phyloP scores from a whole-genome alignment of 2,113 vertebrate genomes.

The Passer domesticus region DNA sequence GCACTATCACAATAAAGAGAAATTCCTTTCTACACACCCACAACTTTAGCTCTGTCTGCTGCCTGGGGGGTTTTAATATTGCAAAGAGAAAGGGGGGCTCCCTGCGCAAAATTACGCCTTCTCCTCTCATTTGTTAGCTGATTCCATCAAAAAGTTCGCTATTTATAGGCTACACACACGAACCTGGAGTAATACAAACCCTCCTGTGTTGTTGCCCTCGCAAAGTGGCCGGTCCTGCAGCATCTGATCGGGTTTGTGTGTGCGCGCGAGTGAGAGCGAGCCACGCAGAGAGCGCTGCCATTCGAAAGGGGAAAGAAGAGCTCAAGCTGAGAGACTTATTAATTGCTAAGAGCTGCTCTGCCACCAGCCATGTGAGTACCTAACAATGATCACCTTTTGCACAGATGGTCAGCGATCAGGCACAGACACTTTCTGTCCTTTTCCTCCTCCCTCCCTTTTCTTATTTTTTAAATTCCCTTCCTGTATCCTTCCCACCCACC shows the following conservation, averaged over 20 bases:
- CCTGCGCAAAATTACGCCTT: slow-evolving; percentile 72
- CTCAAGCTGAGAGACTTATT: slow-evolving; percentile 61
- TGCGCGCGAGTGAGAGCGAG: neutral
- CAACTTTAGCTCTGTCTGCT: slow-evolving; percentile 66
- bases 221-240: slow-evolving; percentile 68
- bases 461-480: neutral
- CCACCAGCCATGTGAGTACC: slow-evolving; percentile 78
- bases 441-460: neutral
- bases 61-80: slow-evolving; percentile 65
- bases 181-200: slow-evolving; percentile 69
- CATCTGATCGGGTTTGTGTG: slow-evolving; percentile 44
- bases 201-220: slow-evolving; percentile 63
- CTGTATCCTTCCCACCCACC: neutral
- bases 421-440: slow-evolving; percentile 18
- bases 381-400: slow-evolving; percentile 51
- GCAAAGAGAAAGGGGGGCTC: slow-evolving; percentile 67
- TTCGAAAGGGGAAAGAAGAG: slow-evolving; percentile 53
- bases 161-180: slow-evolving; percentile 78
- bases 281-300: neutral
- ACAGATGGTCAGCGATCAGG: slow-evolving; percentile 40
- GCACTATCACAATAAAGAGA: neutral
- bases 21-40: slow-evolving; percentile 46
- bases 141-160: slow-evolving; percentile 81
- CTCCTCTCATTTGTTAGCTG: slow-evolving; percentile 77
- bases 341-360: slow-evolving; percentile 58